Conservation (phyloP, 2,113 vertebrate genomes). For the Marmota flaviventris region DNA sequence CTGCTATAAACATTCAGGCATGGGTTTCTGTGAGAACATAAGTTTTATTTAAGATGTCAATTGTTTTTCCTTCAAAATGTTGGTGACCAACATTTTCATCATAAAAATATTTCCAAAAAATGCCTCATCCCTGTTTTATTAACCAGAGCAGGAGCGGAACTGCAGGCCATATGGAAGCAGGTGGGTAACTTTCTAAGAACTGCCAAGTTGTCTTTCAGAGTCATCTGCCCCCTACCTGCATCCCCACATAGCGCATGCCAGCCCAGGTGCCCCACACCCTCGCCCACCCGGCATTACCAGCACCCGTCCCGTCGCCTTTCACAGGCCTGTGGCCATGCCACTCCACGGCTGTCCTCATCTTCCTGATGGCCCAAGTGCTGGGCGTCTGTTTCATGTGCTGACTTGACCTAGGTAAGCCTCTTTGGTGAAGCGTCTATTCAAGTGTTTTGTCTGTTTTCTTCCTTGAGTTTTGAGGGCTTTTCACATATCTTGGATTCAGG, state of each 20-base stretch:
- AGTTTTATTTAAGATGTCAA: neutral
- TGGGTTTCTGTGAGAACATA: neutral
- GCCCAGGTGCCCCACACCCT: rapidly evolving
- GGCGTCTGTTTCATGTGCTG: neutral
- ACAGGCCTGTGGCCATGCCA: too few species aligned
- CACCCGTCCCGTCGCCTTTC: too few species aligned
- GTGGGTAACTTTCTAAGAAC: neutral
- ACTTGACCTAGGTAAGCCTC: neutral
- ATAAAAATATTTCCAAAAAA: neutral
- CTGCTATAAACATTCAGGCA: neutral
- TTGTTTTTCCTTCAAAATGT: neutral
- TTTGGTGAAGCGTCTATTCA: neutral
- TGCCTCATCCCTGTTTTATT: neutral
- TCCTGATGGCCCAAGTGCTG: rapidly evolving
- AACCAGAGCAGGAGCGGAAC: neutral
- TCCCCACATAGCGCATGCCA: rapidly evolving
- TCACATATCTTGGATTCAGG: neutral
- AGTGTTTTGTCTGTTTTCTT: neutral
- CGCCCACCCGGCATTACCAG: neutral
- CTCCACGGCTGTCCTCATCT: too few species aligned
- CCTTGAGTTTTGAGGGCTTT: neutral
- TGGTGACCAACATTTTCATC: neutral
- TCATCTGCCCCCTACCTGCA: rapidly evolving
- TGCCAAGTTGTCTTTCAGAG: neutral
- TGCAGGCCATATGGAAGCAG: rapidly evolving